A percentile compares a stretch with the other conserved stretches of the same genome.
Evolutionary conservation across 2,888 invertebrate species (phyloP).

Genomic region (Polydesmus complanatus): DNA sequence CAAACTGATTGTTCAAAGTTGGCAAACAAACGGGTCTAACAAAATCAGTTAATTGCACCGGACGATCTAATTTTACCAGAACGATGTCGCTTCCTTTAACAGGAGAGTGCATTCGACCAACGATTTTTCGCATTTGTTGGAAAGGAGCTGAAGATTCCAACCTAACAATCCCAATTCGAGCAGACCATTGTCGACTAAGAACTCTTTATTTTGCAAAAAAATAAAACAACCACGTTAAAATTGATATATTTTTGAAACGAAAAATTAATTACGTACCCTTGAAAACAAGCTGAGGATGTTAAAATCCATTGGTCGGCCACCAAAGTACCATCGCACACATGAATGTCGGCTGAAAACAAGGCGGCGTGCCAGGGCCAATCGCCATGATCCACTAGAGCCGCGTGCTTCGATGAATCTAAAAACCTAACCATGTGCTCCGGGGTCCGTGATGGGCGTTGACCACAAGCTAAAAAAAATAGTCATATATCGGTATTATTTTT

Average conservation of each 20-base stretch:
- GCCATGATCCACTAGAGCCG: constrained; percentile 21
- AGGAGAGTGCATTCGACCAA: constrained; percentile 80
- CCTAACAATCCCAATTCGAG: constrained; percentile 59
- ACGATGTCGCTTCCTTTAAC: constrained; percentile 78
- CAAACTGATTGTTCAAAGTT: constrained; percentile 35
- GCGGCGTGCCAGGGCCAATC: constrained; percentile 78
- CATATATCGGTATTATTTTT: neutral
- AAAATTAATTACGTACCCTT: constrained; percentile 33
- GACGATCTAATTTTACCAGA: constrained; percentile 60
- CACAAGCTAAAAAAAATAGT: constrained; percentile 44
- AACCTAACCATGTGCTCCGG: constrained; percentile 12
- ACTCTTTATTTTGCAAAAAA: neutral
- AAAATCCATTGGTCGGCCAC: constrained; percentile 69
- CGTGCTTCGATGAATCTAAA: constrained; percentile 18
- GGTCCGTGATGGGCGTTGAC: constrained; percentile 41
- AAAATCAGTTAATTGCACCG: constrained; percentile 62
- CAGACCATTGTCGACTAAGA: constrained; percentile 45
- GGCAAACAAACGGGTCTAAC: constrained; percentile 69
- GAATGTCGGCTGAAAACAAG: constrained; percentile 64
- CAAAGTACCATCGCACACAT: constrained; percentile 76
- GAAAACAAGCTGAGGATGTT: constrained; percentile 76
- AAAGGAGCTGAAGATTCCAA: constrained; percentile 61
- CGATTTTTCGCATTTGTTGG: constrained; percentile 55
- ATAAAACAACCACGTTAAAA: neutral
- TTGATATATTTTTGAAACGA: neutral